Evolutionary conservation across 2,113 vertebrate genomes (phyloP), one percentile per base, ranked within the genome.

Genomic region (Perca schrenkii): DNA sequence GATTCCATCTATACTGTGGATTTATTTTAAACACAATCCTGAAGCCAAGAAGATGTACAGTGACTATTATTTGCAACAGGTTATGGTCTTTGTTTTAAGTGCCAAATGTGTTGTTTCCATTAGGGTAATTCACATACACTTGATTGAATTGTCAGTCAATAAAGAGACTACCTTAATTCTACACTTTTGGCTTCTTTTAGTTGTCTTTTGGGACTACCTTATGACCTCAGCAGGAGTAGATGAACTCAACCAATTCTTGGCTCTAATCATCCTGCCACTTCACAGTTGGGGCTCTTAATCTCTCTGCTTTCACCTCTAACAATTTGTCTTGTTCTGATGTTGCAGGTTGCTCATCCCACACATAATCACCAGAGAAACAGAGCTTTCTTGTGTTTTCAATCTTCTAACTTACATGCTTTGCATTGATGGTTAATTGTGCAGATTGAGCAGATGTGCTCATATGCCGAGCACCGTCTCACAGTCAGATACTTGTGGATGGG

Each of bases 241-340:
- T 70, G 7, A 80, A 62, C 43, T 47, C 6, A 79, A 47, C 13
- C 61, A 21, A 60, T 8, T 68, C 17, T 80, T 14, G 6, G 15
- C 57, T 64, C 36, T 60, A 61, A 69, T 79, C 50, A 69, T 60
- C 36, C 52, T 66, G 34, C 34, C 22, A 13, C 65, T 68, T 77
- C 5, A 61, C 74, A 64, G 43, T 13, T n/a, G 22, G 17, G 16
- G 58, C n/a, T 50, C 31, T 40, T 62, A 36, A 80, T 56, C 31
- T 54, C 19, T 58, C 5, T 46, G 70, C 61, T 67, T 43, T 75
- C 47, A 57, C 61, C 60, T 68, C 17, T 67, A 34, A 58, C 2
- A 7, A 13, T 43, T 13, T 28, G 12, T 22, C 40, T 63, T 63
- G 16, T 54, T 72, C 11, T 58, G 57, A 15, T 56, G 49, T 25